These are phyloP conservation scores for Aspidapion aeneum DNA, from an alignment of 2,888 invertebrate genomes.

Conservation along the genomic window DNA sequence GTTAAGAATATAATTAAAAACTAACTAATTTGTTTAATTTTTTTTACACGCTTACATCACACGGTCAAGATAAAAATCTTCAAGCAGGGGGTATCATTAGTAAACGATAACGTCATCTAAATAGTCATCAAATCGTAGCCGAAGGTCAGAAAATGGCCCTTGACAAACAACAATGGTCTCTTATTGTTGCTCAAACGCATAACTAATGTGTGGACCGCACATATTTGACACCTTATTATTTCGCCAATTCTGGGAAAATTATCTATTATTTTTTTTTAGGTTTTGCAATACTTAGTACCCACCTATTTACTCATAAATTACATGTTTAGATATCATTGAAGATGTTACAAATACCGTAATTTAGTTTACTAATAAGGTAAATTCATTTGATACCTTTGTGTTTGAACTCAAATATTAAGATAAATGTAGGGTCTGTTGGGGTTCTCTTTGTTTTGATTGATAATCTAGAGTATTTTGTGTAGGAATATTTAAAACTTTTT, in stretches of 20 bases:
- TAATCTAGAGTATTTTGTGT: too few relatives aligned
- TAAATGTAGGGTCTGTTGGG: too few relatives aligned
- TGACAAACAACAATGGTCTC: slow-evolving; percentile 31
- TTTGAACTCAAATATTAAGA: too few relatives aligned
- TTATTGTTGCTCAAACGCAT: slow-evolving; percentile 37
- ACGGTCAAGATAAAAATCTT: neutral
- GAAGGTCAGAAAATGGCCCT: slow-evolving; percentile 14
- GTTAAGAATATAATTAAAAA: neutral
- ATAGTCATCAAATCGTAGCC: slow-evolving; percentile 6
- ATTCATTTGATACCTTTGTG: too few relatives aligned
- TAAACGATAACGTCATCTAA: neutral
- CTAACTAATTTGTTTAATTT: neutral
- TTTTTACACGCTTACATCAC: neutral
- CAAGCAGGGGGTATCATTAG: neutral
- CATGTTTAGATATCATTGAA: too few relatives aligned
- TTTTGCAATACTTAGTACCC: too few relatives aligned
- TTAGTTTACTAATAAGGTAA: too few relatives aligned
- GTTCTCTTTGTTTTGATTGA: too few relatives aligned
- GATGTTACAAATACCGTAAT: too few relatives aligned
- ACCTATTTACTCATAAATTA: too few relatives aligned
- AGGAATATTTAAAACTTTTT: too few relatives aligned
- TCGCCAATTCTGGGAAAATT: neutral
- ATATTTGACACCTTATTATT: neutral
- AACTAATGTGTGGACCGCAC: slow-evolving; percentile 28
- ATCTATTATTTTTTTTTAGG: too few relatives aligned